Conservation (phyloP, 2,797 vertebrate species). For the Chlorospingus flavigularis region DNA sequence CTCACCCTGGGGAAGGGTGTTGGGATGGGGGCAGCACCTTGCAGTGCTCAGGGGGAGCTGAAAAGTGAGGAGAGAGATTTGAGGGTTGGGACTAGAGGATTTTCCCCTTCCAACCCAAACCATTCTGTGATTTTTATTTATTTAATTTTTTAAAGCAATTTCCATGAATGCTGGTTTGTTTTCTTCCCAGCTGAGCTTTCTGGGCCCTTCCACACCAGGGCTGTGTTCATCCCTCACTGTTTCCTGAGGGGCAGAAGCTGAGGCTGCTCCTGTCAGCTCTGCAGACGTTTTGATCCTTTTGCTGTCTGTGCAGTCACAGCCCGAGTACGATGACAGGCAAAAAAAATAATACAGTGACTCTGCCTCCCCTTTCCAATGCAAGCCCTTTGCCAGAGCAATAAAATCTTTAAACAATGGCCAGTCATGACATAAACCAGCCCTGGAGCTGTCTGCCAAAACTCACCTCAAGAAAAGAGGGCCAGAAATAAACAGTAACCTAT, state of each 20-base stretch:
- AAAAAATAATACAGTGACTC: background rate
- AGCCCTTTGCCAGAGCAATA: constrained; percentile 33
- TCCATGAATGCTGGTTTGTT: background rate
- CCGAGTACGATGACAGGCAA: background rate
- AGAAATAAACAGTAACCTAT: constrained; percentile 60
- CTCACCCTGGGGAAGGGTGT: background rate
- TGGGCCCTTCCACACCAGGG: background rate
- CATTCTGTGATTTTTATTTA: background rate
- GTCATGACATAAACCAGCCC: constrained; percentile 44
- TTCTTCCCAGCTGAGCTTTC: background rate
- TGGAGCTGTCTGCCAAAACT: constrained; percentile 9
- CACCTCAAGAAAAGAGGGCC: constrained; percentile 44
- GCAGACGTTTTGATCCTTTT: background rate
- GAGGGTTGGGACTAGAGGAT: background rate
- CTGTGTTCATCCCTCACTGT: background rate
- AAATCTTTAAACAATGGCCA: constrained; percentile 48
- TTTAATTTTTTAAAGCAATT: background rate
- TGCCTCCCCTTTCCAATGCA: background rate
- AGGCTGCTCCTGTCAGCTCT: background rate
- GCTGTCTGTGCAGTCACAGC: background rate
- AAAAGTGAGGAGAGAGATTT: background rate
- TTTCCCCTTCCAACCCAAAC: background rate
- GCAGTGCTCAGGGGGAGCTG: background rate
- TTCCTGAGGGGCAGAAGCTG: constrained; percentile 2
- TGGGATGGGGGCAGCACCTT: background rate